Conservation (phyloP, 2,797 vertebrate genomes). For the Monodelphis domestica region DNA sequence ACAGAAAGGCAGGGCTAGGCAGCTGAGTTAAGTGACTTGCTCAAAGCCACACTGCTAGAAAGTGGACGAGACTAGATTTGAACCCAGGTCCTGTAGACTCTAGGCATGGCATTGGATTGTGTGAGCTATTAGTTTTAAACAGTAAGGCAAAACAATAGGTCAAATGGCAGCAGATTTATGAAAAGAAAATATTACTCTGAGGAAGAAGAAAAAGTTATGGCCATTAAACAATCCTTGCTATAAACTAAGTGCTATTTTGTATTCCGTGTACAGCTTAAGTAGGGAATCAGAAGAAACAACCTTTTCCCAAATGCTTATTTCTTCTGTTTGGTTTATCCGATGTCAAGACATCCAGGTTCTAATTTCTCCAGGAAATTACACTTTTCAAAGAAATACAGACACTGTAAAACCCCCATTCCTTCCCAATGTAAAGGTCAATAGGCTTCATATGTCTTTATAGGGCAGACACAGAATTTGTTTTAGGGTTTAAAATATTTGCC, state of each 20-base stretch:
- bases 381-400: constrained; percentile 29
- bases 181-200: background rate
- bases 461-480: background rate
- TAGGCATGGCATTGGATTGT: too few species aligned
- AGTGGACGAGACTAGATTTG: too few species aligned
- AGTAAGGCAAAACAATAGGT: background rate
- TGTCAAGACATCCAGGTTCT: constrained; percentile 27
- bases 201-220: background rate
- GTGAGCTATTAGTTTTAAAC: background rate
- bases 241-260: constrained; percentile 40
- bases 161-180: background rate
- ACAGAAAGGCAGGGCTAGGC: too few species aligned
- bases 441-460: background rate
- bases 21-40: too few species aligned
- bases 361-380: constrained; percentile 23
- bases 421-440: background rate
- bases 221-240: background rate
- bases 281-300: background rate
- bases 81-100: too few species aligned
- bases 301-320: constrained; percentile 23
- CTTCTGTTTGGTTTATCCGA: constrained; percentile 6
- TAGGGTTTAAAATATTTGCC: constrained; percentile 7
- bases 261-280: background rate
- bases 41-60: too few species aligned
- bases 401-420: constrained; percentile 12